phyloP scores from a whole-genome alignment of 2,797 vertebrate genomes.

The Typhlichthys eigenmanni region DNA sequence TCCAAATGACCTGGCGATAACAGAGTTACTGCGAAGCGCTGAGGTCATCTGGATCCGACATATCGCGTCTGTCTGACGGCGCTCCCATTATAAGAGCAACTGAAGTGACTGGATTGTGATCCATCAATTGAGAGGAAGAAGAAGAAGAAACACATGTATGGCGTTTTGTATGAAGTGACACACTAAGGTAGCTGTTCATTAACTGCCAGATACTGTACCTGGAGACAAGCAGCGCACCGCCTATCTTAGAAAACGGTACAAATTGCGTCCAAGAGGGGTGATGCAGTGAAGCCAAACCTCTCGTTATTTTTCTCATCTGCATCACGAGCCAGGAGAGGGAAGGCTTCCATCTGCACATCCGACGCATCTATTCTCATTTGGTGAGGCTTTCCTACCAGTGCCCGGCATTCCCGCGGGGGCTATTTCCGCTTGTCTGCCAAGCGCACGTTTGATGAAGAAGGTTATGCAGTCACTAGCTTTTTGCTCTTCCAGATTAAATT shows the following conservation, averaged over 20 bases:
- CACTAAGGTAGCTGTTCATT: constrained; percentile 5
- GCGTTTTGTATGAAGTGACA: neutral
- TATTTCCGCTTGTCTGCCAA: constrained; percentile 64
- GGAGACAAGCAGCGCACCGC: constrained; percentile 30
- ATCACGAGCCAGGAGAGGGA: constrained; percentile 53
- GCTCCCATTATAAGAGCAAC: constrained; percentile 21
- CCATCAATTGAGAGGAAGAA: neutral
- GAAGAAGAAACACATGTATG: constrained; percentile 37
- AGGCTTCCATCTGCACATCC: constrained; percentile 68
- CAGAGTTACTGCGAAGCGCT: constrained; percentile 14
- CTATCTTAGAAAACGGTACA: constrained; percentile 36
- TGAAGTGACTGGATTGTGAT: constrained; percentile 4
- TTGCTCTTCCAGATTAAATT: constrained; percentile 52
- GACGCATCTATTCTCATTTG: constrained; percentile 71
- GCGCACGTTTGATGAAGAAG: constrained; percentile 68
- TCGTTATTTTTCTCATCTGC: constrained; percentile 51
- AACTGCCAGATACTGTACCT: constrained; percentile 25
- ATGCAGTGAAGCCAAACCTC: constrained; percentile 44
- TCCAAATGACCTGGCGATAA: constrained; percentile 37
- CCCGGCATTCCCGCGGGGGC: constrained; percentile 61
- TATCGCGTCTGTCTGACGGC: constrained; percentile 1
- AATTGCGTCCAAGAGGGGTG: constrained; percentile 36
- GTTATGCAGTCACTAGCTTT: constrained; percentile 68
- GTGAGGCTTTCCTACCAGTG: constrained; percentile 61
- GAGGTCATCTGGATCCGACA: constrained; percentile 5